Base-by-base conservation (phyloP, 2,797 vertebrate species). In the Furcifer pardalis region DNA sequence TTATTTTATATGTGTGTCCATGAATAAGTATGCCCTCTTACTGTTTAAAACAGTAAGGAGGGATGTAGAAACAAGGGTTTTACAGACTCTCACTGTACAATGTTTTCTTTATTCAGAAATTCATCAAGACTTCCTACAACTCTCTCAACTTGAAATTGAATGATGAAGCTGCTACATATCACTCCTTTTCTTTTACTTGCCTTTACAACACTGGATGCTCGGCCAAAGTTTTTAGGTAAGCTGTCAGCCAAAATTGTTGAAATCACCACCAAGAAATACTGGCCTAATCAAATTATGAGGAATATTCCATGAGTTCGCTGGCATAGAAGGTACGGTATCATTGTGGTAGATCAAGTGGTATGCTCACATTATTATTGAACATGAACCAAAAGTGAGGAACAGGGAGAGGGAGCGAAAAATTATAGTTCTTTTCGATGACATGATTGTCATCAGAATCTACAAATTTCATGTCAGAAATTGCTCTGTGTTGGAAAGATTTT, bases 161-260 rank as follows among this genome's bases (percentile, higher is more conserved):
- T 19, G 95, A 96, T 96, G 97, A 96, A 92, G 88, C 92, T 89
- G 87, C 84, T 95, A 90, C 77, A 3, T 0, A 0, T 49, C 69
- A 72, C 87, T 74, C 74, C 91, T 78, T 21, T 96, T 49, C 92
- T 98, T 85, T 86, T 98, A 80, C 91, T 92, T 84, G 77, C 96
- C 82, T 93, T 94, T 30, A 89, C 91, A 5, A 66, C 86, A n/a
- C 85, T 97, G 91, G 93, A 96, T 81, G 97, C 96, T 84, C 96
- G 93, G 89, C 93, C 92, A 52, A 94, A 93, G 72, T n/a, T 84
- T 63, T 19, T 94, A 95, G 95, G 96, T 96, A 93, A 96, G 94
- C 35, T 17, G 1, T 49, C 1, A 6, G 63, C 6, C 0, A 85
- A 76, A 52, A 25, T 12, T 65, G 60, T 59, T 12, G 21, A 23